Base-by-base conservation (phyloP, 2,113 vertebrate species). In the Choloepus hoffmanni region DNA sequence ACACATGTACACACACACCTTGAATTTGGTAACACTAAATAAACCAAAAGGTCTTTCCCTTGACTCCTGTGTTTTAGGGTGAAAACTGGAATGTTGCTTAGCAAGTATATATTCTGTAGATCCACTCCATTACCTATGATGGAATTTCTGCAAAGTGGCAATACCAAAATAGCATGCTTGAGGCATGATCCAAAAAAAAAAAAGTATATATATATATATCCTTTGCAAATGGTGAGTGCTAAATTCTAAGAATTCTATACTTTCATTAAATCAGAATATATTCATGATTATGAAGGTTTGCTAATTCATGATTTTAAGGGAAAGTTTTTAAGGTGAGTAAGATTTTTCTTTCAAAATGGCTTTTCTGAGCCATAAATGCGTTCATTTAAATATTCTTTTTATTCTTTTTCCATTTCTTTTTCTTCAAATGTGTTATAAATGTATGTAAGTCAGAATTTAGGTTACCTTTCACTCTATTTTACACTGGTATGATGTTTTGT, bases 41-140 rank as follows among this genome's bases (percentile, higher is more conserved):
- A 97, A 97, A 98, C 93, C 97, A 96, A 94, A 98, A 95, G 5
- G 45, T 55, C 33, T 95, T 87, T 97, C 93, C 88, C 67, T 96
- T 94, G 96, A 92, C 95, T 96, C 86, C 55, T 84, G 76, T 0
- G 2, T 74, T 82, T 88, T 84, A 62, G 72, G 95, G 91, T 96
- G 91, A 97, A 96, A 73, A 92, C 40, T 94, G 45, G 95, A 95
- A 78, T 95, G 96, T 81, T 95, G 82, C 95, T 96, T 24, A 70
- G 45, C 16, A 62, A 90, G 45, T 65, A 2, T 65, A 2, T 63
- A 9, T 68, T 84, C 76, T 94, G 30, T 24, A 83, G 60, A 96
- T 76, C 45, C 89, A 13, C 67, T 88, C 96, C 79, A 5, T 96
- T 97, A 95, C 96, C 83, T 96, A 62, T 92, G 70, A 95, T 97